A percentile compares a stretch with the other conserved stretches of the same genome.
Conservation (phyloP, 2,888 invertebrate genomes). For the Glaucopsyche alexis region DNA sequence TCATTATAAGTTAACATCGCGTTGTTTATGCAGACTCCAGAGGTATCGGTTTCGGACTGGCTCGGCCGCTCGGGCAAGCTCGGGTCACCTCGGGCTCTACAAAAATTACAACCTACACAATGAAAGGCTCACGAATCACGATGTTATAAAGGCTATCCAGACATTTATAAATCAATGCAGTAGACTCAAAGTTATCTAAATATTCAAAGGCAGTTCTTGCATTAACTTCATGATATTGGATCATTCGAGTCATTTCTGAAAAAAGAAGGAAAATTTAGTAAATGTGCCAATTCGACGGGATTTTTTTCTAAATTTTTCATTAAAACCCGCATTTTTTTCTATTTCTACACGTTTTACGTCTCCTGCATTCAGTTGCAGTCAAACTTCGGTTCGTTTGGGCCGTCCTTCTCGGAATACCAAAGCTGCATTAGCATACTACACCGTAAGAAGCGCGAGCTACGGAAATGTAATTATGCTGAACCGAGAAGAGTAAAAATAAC, state of each 20-base stretch:
- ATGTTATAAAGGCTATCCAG: not conserved
- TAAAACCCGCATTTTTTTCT: not conserved
- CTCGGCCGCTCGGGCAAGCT: not conserved
- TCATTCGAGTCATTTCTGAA: no score
- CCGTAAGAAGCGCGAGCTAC: not conserved
- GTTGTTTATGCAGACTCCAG: conserved; percentile 25
- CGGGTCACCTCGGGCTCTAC: not conserved
- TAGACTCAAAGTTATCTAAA: no score
- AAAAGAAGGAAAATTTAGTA: not conserved
- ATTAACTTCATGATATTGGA: no score
- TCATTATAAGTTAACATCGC: conserved; percentile 20
- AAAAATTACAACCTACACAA: conserved; percentile 19
- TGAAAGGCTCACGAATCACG: not conserved
- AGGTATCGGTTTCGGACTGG: conserved; percentile 21
- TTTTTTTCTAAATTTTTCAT: not conserved
- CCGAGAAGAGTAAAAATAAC: not conserved
- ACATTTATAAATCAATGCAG: not conserved
- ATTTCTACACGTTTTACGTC: not conserved
- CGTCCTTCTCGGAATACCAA: conserved; percentile 21
- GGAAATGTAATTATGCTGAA: not conserved
- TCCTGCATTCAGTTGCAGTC: not conserved
- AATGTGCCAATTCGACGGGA: not conserved
- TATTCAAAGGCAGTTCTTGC: no score
- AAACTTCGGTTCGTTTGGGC: conserved; percentile 20
- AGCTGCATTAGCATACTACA: conserved; percentile 11